Base-by-base conservation (phyloP, 2,113 vertebrate genomes). In the Anarrhichthys ocellatus region DNA sequence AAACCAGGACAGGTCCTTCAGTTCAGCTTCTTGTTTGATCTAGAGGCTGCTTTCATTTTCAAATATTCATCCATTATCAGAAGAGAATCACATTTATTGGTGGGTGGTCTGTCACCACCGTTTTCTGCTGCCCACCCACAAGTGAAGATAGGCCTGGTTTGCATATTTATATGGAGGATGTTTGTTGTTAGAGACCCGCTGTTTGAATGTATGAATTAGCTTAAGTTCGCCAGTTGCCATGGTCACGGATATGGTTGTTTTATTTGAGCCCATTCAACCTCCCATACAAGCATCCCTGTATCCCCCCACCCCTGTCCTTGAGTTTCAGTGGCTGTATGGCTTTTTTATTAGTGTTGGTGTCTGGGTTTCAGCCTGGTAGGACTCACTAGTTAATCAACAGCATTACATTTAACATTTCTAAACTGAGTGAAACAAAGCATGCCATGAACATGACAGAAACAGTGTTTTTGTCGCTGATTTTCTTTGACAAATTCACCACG, bases 161-260 rank as follows among this genome's bases (percentile, higher is more conserved):
- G 90, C 92, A 93, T 93, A 94, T 93, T 94, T 94, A 94, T 86
- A 83, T 87, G 85, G 73, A 91, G 92, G 88, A 92, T 92, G 94
- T 93, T 94, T 93, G 91, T 93, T 93, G 92, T 93, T 91, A 54
- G 81, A 93, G 84, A 89, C 80, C 88, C 20, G 62, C 91, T 92
- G 88, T 91, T 92, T 90, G 91, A 91, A 80, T 87, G 89, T 92
- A 91, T 89, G 90, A 92, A 92, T 92, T 93, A 90, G 89, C 88
- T 89, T 63, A 88, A 90, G 87, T 92, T 91, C 75, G 17, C 75
- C 82, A 78, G 92, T 93, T 93, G 86, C 92, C 85, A 93, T 92
- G 87, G 91, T 73, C 90, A 91, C 86, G n/a, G 83, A 90, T 93
- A 92, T 92, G 89, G 86, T 91, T 92, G 88, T 92, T 93, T 91